Percentiles rank a stretch among this genome's conserved stretches.
These are phyloP conservation scores for Plutomurus gul DNA, from an alignment of 1,140 invertebrate genomes.

Conservation along the genomic window DNA sequence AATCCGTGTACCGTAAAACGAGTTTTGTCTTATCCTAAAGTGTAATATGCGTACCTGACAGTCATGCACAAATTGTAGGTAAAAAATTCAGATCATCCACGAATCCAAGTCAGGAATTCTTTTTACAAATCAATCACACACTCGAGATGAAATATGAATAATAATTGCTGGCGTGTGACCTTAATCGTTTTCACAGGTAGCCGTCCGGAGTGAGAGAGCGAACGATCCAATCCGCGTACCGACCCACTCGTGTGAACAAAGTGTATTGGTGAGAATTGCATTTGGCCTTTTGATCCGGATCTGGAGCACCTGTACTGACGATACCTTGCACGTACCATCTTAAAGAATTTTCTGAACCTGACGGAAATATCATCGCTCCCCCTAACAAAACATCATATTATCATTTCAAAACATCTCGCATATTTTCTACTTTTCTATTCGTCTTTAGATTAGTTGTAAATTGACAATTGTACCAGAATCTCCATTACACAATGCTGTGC, in stretches of 20 bases:
- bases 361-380: conserved; percentile 46
- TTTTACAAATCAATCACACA: too few species aligned
- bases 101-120: too few species aligned
- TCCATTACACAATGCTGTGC: conserved; percentile 45
- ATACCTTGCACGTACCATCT: conserved; percentile 51
- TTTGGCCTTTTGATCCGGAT: conserved; percentile 6
- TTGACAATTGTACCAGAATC: conserved; percentile 22
- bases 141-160: too few species aligned
- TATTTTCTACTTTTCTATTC: too few species aligned
- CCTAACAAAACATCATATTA: conserved; percentile 34
- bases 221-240: conserved; percentile 49
- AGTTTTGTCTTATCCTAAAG: too few species aligned
- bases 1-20: too few species aligned
- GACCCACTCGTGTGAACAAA: conserved; percentile 50
- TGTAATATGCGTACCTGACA: too few species aligned
- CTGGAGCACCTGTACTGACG: conserved; percentile 41
- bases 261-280: conserved; percentile 50
- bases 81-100: too few species aligned
- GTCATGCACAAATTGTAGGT: too few species aligned
- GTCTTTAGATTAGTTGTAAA: too few species aligned
- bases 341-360: not conserved
- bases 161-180: too few species aligned
- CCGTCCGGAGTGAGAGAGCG: conserved; percentile 33
- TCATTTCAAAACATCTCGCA: not conserved
- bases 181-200: conserved; percentile 21